Conservation (phyloP, 2,797 vertebrate genomes). For the Borostomias antarcticus region DNA sequence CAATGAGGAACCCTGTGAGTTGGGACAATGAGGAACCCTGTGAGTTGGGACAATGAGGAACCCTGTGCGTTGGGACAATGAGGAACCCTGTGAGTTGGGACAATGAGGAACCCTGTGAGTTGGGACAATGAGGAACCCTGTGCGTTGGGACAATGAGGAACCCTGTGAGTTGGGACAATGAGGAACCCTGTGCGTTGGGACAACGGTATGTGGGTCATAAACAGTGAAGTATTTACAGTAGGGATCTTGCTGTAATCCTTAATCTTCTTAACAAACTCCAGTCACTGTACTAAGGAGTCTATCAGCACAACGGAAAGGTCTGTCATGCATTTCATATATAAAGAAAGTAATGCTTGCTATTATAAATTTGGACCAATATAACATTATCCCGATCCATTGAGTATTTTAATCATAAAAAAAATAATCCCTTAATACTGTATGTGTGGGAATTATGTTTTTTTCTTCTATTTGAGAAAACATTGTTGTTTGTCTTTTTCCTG, state of each 20-base stretch:
- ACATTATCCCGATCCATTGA: not conserved
- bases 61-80: slow-evolving; percentile 45
- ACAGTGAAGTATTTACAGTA: slow-evolving; percentile 48
- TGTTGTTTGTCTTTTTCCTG: not conserved
- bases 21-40: slow-evolving; percentile 43
- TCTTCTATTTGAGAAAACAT: not conserved
- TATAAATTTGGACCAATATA: not conserved
- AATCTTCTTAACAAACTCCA: slow-evolving; percentile 59
- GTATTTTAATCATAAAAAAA: not conserved
- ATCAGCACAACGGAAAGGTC: slow-evolving; percentile 22
- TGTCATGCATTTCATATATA: not conserved
- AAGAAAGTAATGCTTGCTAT: slow-evolving; percentile 5
- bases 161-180: no score
- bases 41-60: slow-evolving; percentile 45
- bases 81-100: slow-evolving; percentile 43
- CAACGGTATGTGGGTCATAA: slow-evolving; percentile 44
- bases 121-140: no score
- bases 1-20: slow-evolving; percentile 39
- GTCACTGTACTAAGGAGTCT: slow-evolving; percentile 40
- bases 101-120: no score
- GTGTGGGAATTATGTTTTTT: not conserved
- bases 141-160: no score
- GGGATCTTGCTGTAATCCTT: slow-evolving; percentile 49
- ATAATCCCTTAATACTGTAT: not conserved
- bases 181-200: slow-evolving; percentile 43